Evolutionary conservation across 2,113 vertebrate species (phyloP).

Genomic region (Morphnarchus princeps): DNA sequence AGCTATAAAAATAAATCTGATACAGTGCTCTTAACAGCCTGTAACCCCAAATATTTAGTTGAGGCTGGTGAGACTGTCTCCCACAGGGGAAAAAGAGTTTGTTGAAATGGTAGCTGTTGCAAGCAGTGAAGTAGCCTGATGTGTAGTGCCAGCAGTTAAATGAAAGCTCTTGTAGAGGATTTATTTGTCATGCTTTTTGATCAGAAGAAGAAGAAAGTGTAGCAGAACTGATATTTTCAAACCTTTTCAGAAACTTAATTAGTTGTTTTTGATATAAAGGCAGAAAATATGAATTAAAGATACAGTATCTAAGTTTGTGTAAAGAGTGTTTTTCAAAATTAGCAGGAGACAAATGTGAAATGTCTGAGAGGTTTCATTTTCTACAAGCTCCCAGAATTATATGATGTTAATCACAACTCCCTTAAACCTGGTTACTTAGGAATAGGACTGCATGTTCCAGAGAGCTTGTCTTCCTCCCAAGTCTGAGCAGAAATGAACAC

Average conservation of each 20-base stretch:
- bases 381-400: neutral
- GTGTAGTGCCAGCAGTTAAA: neutral
- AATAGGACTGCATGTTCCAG: neutral
- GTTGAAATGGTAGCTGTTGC: neutral
- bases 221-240: neutral
- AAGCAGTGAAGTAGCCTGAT: neutral
- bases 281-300: constrained; percentile 8
- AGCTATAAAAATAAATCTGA: constrained; percentile 7
- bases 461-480: neutral
- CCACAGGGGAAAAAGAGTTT: neutral
- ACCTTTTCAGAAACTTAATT: neutral
- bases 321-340: neutral
- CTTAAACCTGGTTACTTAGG: neutral
- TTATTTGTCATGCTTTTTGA: constrained; percentile 21
- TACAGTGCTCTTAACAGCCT: neutral
- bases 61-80: neutral
- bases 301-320: neutral
- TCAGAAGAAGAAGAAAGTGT: neutral
- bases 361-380: neutral
- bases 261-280: neutral
- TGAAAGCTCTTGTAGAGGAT: neutral
- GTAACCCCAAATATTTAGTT: constrained; percentile 20
- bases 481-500: neutral
- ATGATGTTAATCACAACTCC: neutral
- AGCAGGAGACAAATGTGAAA: neutral